Percentiles rank a stretch among this genome's conserved stretches.
These are phyloP conservation scores for Leptobrachium ailaonicum DNA, from an alignment of 2,113 vertebrate genomes.

Conservation along the genomic window DNA sequence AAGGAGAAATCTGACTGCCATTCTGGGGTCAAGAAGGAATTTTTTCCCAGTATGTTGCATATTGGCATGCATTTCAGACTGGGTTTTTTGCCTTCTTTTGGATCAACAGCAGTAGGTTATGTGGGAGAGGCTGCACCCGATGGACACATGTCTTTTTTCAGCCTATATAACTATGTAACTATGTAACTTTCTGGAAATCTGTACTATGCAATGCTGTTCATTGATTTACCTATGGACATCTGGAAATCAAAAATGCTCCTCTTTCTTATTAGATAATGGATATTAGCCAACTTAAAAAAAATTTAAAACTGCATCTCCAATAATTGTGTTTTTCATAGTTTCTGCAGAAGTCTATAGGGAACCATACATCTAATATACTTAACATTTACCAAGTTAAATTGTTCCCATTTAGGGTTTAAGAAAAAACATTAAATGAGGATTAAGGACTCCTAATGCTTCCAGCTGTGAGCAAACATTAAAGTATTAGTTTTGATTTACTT, in stretches of 20 bases:
- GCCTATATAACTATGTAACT: no score
- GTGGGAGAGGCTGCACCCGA: no score
- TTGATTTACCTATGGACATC: neutral
- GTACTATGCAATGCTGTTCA: neutral
- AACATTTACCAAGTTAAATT: conserved; percentile 7
- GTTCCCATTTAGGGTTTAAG: neutral
- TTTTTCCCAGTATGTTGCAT: no score
- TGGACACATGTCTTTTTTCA: no score
- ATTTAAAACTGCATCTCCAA: conserved; percentile 7
- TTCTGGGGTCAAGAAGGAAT: no score
- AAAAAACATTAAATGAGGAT: neutral
- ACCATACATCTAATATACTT: neutral
- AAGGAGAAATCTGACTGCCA: no score
- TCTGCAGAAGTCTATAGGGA: conserved; percentile 1
- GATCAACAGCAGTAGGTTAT: no score
- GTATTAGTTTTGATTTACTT: neutral
- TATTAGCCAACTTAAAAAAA: conserved; percentile 2
- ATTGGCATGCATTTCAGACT: no score
- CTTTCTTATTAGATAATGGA: conserved; percentile 26
- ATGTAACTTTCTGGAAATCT: neutral
- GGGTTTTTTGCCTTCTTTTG: no score
- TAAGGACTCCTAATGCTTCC: neutral
- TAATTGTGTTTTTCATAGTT: conserved; percentile 16
- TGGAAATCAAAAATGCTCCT: conserved; percentile 22
- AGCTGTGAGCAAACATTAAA: conserved; percentile 4